phyloP scores from a whole-genome alignment of 2,888 invertebrate species.

The Chydorus sphaericus region DNA sequence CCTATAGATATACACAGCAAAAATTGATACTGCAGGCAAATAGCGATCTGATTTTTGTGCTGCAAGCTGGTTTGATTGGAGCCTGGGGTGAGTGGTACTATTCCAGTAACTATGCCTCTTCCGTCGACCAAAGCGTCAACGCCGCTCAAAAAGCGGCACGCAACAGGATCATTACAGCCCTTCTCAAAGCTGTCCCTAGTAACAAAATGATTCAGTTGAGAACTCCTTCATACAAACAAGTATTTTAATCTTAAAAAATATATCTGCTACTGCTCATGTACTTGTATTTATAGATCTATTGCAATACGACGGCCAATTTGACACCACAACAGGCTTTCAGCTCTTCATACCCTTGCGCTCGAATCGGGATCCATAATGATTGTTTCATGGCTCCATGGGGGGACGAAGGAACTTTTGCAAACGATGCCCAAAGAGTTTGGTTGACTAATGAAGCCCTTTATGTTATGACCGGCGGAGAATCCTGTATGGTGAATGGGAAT shows the following conservation, averaged over 20 bases:
- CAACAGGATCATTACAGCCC: background rate
- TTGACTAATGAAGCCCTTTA: background rate
- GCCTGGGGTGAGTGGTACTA: slow-evolving; percentile 6
- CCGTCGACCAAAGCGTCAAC: background rate
- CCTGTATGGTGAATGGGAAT: slow-evolving; percentile 1
- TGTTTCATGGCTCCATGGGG: slow-evolving; percentile 7
- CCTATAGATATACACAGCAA: too few relatives aligned
- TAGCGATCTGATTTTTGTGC: background rate
- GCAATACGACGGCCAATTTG: background rate
- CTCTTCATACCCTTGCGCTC: background rate
- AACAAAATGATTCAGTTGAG: background rate
- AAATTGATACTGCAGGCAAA: background rate
- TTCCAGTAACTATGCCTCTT: background rate
- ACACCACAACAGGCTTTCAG: background rate
- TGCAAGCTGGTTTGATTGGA: slow-evolving; percentile 9
- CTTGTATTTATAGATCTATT: background rate
- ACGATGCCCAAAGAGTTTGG: background rate
- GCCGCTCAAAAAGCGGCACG: background rate
- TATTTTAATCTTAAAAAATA: background rate
- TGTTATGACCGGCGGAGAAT: slow-evolving; percentile 6
- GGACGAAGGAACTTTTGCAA: slow-evolving; percentile 2
- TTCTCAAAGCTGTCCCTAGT: background rate
- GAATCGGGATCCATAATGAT: slow-evolving; percentile 10
- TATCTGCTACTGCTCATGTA: background rate
- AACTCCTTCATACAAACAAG: background rate